Percentiles rank a stretch among this genome's conserved stretches.
Conservation (phyloP, 2,888 invertebrate species). For the Leucophenga montana region DNA sequence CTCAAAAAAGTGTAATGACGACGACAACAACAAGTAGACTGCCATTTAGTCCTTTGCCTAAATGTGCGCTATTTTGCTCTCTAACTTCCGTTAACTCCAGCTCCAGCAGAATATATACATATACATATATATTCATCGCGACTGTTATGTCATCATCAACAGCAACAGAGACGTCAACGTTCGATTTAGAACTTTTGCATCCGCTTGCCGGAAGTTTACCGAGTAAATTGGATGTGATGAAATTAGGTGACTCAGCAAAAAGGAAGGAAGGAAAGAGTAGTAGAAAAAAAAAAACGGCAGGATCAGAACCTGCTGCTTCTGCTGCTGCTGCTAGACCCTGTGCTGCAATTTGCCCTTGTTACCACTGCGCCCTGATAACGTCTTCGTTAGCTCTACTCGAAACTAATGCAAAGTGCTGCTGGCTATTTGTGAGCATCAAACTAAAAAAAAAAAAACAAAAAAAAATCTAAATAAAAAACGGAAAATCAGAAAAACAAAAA, state of each 20-base stretch:
- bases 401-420: slow-evolving; percentile 29
- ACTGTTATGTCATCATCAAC: no score
- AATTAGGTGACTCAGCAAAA: slow-evolving; percentile 33
- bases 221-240: slow-evolving; percentile 35
- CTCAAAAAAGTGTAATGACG: no score
- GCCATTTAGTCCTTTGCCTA: no score
- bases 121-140: neutral
- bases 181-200: slow-evolving; percentile 32
- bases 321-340: neutral
- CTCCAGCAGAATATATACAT: no score
- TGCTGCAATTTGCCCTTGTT: neutral
- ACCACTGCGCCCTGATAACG: neutral
- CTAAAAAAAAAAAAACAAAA: neutral
- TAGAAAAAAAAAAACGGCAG: neutral
- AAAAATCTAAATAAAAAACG: slow-evolving; percentile 3
- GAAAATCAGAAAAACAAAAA: neutral
- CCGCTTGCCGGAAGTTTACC: slow-evolving; percentile 35
- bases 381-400: neutral
- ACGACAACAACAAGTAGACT: no score
- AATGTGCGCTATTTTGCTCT: no score
- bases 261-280: neutral
- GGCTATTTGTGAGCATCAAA: slow-evolving; percentile 31
- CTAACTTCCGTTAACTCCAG: neutral
- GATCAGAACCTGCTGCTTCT: neutral
- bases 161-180: neutral